Base-by-base conservation (phyloP, 92 coral and sea anemone species). In the Phenganax marumi region DNA sequence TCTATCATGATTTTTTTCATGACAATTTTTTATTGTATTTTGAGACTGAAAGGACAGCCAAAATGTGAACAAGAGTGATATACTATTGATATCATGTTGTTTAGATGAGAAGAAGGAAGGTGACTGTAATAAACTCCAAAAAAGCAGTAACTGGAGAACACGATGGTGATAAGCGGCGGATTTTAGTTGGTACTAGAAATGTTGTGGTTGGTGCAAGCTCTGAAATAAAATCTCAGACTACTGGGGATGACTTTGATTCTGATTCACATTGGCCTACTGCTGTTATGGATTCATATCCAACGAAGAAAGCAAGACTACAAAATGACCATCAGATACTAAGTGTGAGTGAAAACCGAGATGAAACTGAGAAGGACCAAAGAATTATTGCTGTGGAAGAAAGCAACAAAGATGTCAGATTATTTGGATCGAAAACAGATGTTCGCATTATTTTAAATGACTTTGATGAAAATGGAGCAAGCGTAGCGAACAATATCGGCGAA, bases 21-120 rank as follows among this genome's bases (percentile, higher is more conserved):
- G 5, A 33, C 43, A n/a, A n/a, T n/a, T 33, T 33, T 33, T 33
- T 2, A 33, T 33, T 33, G 2, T 33, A 33, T 33, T 33, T 33
- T 33, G 43, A 33, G 43, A 33, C 43, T 33, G 43, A 33, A 33
- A 33, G 43, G 43, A 33, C 3, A 33, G 5, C 43, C 43, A 33
- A 33, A 33, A 33, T 33, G 43, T 33, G 43, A 33, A 33, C 43
- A 33, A 33, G 3, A 33, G 43, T 33, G 5, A 33, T 33, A 1
- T 33, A 5, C 78, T 73, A 50, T n/a, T 46, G 22, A 1, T 21
- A 23, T 23, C 26, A 10, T 50, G 51, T 33, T 55, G 0, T 75
- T 75, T 52, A 75, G 80, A 75, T 75, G 80, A 53, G 80, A 48
- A 75, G 39, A 54, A 75, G 80, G 52, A 75, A 75, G 23, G 80